Conservation (phyloP, 2,888 invertebrate species). For the Alcis repandata region DNA sequence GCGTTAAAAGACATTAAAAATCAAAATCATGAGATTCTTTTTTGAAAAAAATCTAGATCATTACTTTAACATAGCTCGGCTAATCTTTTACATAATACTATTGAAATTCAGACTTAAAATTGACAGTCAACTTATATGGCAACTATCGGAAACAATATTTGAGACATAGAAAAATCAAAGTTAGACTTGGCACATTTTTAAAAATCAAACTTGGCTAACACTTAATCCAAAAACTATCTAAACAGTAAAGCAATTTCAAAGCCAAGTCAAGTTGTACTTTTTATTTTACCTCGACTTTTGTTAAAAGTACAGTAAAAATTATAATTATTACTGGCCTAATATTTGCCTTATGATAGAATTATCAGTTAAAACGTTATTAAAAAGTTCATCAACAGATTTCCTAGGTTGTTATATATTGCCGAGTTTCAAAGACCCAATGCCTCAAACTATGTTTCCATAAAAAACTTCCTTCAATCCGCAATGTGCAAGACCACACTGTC, state of each 20-base stretch:
- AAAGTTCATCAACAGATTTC: neutral
- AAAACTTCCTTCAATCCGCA: constrained; percentile 49
- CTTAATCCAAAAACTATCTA: neutral
- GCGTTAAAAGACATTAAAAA: no score
- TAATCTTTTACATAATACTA: constrained; percentile 31
- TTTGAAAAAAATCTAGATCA: neutral
- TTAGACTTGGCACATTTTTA: neutral
- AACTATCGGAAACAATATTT: constrained; percentile 30
- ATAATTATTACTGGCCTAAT: neutral
- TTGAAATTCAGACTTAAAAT: constrained; percentile 42
- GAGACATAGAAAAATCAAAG: constrained; percentile 2
- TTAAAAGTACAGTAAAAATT: neutral
- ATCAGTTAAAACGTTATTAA: no score
- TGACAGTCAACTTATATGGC: constrained; percentile 41
- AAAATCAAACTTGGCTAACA: neutral
- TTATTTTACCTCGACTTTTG: neutral
- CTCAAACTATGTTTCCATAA: constrained; percentile 27
- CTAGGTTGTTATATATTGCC: neutral
- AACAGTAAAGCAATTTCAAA: neutral
- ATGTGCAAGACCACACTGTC: constrained; percentile 51
- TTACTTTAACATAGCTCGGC: constrained; percentile 6
- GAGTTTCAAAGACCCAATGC: constrained; percentile 4
- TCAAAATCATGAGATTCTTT: neutral
- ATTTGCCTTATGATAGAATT: neutral
- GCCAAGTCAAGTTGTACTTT: neutral